Evolutionary conservation across 2,113 vertebrate species (phyloP), one percentile per base, ranked within the genome.

Genomic region (Mandrillus leucophaeus): DNA sequence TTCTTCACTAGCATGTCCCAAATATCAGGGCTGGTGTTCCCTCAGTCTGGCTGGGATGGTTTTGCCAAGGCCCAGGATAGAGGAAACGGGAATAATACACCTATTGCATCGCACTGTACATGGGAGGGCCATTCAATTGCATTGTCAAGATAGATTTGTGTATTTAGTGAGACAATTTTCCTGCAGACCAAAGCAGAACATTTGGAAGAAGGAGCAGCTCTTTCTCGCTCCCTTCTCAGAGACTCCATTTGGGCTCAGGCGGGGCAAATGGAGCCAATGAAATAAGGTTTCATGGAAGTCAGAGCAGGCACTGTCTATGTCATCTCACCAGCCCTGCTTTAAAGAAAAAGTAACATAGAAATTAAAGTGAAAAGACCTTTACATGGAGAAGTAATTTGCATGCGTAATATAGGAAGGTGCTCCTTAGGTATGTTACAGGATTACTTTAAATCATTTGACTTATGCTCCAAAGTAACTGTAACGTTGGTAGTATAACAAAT

Each of bases 81-180:
- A 78, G 61, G 79, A 82, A 50, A 48, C 1, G 4, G 95, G 61
- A 59, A 32, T 38, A 18, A 55, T 1, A 3, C 4, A 18, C 18
- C 30, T 13, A 10, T 27, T 3, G 14, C 14, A 38, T 4, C 1
- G 7, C 50, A 0, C 5, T 0, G 3, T 25, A 18, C 27, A 17
- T 3, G 0, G 6, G 16, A 6, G 22, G 0, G 1, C 12, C 48
- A 5, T 40, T 68, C 45, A 43, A 8, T 52, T 11, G 11, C 16
- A 17, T 2, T 7, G 3, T 40, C 87, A 12, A 0, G 30, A 66
- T 13, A 50, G 8, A 35, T 17, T 35, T 59, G 8, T 73, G 2
- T 48, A 6, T 30, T 30, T 17, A 57, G 16, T 16, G 9, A 52
- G 13, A 64, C 27, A 4, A 52, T 22, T 52, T 57, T 76, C 76